A percentile compares a stretch with the other conserved stretches of the same genome.
Evolutionary conservation across 2,888 invertebrate species (phyloP).

Genomic region (Craniophora ligustri): DNA sequence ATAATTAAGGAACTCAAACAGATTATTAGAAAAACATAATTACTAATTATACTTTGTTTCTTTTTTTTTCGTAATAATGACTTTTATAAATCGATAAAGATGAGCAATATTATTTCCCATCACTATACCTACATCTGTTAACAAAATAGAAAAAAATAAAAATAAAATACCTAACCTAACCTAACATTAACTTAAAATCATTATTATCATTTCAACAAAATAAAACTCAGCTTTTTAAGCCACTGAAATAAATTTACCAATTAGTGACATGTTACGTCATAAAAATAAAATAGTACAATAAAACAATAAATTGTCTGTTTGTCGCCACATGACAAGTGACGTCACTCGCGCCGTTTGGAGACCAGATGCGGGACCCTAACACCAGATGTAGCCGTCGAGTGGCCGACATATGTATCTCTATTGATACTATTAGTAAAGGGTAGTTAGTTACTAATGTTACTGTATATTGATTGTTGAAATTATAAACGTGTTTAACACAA

Average conservation of each 20-base stretch:
- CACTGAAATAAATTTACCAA: conserved; percentile 28
- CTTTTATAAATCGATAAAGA: no score
- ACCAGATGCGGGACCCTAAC: conserved; percentile 74
- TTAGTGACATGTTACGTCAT: conserved; percentile 44
- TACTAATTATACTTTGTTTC: no score
- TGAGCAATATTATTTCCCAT: no score
- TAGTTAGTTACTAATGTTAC: conserved; percentile 53
- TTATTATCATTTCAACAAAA: not conserved
- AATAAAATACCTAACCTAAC: no score
- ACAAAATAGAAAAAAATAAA: no score
- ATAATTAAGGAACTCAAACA: no score
- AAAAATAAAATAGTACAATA: conserved; percentile 60
- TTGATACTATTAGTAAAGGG: conserved; percentile 61
- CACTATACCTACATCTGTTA: no score
- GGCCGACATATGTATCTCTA: conserved; percentile 82
- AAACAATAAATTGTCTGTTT: conserved; percentile 67
- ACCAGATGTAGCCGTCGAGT: conserved; percentile 77
- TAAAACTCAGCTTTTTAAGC: not conserved
- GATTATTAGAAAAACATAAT: no score
- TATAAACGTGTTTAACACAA: not conserved
- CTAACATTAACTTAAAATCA: no score
- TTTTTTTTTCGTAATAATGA: no score
- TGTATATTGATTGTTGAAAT: conserved; percentile 16
- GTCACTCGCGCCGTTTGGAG: conserved; percentile 73
- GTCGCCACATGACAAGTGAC: conserved; percentile 82